Base-by-base conservation (phyloP, 2,797 vertebrate genomes). In the Arrhamphus sclerolepis region DNA sequence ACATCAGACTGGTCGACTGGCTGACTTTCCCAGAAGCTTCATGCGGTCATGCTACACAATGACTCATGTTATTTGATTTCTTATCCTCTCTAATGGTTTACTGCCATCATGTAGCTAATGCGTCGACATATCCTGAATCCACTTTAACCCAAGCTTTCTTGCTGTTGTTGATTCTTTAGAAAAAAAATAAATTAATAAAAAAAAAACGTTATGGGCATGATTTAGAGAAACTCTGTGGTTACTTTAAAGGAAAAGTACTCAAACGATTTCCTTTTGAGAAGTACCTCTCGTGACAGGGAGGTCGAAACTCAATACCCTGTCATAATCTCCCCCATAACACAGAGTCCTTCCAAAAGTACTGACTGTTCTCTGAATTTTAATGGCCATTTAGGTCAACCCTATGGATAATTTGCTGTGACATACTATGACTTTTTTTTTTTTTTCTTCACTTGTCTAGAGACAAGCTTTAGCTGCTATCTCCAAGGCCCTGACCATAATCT, bases 61-160 rank as follows among this genome's bases (percentile, higher is more conserved):
- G 89, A 90, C 72, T 88, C 87, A 87, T 20, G n/a, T 28, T 71
- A 60, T 63, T 74, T 58, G 56, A 80, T 75, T 76, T 64, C 78
- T 49, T 67, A 61, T 14, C n/a, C 46, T 10, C 18, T 40, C 28
- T 48, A 69, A 69, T 78, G 67, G 52, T 53, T 74, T 74, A 68
- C 73, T 54, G 57, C 46, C 70, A 51, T 66, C 70, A 70, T 76
- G 69, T 64, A 41, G 61, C 67, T 78, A 85, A 87, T 86, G 77
- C 66, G 78, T 75, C 43, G 14, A 29, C 24, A 31, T 70, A 53
- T 61, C 26, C 53, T 26, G 50, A 54, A 78, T 81, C 51, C 62
- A 69, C 77, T 72, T 78, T 24, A 66, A 58, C 50, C 46, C 40
- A 68, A 84, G 17, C 2, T 28, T 47, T 43, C 39, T 14, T 57